phyloP scores from a whole-genome alignment of 2,888 invertebrate species.

The Hydrotaea cyrtoneurina region DNA sequence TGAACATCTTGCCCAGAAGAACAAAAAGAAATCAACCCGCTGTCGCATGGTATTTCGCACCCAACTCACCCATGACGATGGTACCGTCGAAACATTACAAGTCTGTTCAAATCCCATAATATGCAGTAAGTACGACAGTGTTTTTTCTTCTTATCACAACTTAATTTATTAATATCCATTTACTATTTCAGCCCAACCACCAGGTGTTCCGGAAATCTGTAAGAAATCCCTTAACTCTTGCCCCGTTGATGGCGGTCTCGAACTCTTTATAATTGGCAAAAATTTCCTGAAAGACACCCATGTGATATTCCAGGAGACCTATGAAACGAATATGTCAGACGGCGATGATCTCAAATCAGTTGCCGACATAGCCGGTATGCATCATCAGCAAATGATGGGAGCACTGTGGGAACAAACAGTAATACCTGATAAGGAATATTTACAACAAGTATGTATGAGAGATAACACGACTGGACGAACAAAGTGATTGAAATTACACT shows the following conservation, averaged over 20 bases:
- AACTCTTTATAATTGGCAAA: constrained; percentile 93
- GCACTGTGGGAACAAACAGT: constrained; percentile 89
- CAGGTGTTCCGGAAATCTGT: constrained; percentile 94
- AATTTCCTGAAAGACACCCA: constrained; percentile 95
- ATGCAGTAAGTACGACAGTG: constrained; percentile 87
- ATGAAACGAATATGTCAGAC: constrained; percentile 70
- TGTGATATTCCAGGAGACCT: constrained; percentile 85
- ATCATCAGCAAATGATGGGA: constrained; percentile 80
- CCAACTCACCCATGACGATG: constrained; percentile 89
- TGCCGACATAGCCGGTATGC: constrained; percentile 72
- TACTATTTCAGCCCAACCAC: constrained; percentile 88
- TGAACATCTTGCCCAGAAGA: constrained; percentile 88
- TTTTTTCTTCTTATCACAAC: neutral
- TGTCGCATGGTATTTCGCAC: constrained; percentile 97
- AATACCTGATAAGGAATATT: constrained; percentile 92
- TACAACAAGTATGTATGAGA: constrained; percentile 86
- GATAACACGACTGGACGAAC: too few species aligned
- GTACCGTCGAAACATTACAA: constrained; percentile 91
- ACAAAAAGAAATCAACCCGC: constrained; percentile 96
- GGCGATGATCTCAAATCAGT: constrained; percentile 70
- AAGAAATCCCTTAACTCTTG: constrained; percentile 92
- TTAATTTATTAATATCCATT: constrained; percentile 14
- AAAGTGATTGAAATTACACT: too few species aligned
- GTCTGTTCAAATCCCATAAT: constrained; percentile 94
- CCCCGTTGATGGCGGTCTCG: constrained; percentile 89